Conservation (phyloP, 2,888 invertebrate genomes). For the Mesoligia furuncula region DNA sequence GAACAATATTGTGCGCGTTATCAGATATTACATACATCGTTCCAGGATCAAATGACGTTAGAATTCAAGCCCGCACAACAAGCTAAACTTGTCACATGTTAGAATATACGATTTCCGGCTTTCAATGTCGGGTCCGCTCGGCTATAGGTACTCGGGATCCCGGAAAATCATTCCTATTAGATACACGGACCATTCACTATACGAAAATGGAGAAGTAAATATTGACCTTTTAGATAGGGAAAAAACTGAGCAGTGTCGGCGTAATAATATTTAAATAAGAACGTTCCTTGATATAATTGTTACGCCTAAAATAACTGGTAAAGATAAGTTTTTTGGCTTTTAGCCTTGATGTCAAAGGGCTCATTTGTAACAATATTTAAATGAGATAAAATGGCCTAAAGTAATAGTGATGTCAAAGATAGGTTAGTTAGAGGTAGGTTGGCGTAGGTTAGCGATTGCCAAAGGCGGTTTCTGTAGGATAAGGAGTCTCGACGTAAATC, state of each 20-base stretch:
- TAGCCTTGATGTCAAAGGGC: constrained; percentile 15
- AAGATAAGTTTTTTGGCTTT: constrained; percentile 10
- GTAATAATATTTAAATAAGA: constrained; percentile 55
- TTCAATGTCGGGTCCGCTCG: constrained; percentile 26
- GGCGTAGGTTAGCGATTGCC: not conserved
- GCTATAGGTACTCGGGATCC: constrained; percentile 11
- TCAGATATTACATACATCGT: constrained; percentile 39
- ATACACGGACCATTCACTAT: constrained; percentile 23
- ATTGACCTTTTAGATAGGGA: constrained; percentile 1
- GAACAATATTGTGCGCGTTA: constrained; percentile 42
- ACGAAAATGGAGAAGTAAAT: constrained; percentile 20
- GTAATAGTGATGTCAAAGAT: constrained; percentile 8
- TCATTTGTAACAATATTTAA: constrained; percentile 23
- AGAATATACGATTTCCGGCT: constrained; percentile 51
- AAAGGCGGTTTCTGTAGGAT: not conserved
- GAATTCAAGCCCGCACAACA: constrained; percentile 22
- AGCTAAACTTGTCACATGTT: constrained; percentile 55
- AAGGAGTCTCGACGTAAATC: not conserved
- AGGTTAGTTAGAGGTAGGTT: not conserved
- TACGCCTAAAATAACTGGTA: constrained; percentile 25
- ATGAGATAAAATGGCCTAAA: constrained; percentile 25
- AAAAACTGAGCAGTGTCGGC: not conserved
- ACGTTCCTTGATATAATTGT: constrained; percentile 34
- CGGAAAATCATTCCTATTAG: constrained; percentile 25
- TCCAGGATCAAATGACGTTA: constrained; percentile 42